Evolutionary conservation across 2,113 vertebrate species (phyloP).

Genomic region (Canis aureus): DNA sequence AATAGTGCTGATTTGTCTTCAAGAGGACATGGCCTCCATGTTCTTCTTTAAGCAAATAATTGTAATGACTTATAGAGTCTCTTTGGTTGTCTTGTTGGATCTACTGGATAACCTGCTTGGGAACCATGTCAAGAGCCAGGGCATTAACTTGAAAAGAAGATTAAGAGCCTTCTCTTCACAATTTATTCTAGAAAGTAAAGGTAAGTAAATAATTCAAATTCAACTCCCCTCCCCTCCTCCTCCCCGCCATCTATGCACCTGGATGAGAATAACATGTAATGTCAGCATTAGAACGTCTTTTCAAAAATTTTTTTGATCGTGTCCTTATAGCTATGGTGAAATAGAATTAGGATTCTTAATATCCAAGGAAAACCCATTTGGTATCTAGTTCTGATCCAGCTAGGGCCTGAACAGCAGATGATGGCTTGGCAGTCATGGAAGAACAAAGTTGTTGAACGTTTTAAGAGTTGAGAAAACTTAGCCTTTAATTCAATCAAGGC

Average conservation of each 20-base stretch:
- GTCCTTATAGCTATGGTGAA: not conserved
- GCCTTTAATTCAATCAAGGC: conserved; percentile 56
- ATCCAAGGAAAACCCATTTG: not conserved
- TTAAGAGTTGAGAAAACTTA: conserved; percentile 44
- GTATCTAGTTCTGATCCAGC: not conserved
- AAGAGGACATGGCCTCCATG: not conserved
- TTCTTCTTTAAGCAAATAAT: conserved; percentile 22
- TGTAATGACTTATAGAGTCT: not conserved
- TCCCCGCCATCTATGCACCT: not conserved
- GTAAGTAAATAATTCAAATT: not conserved
- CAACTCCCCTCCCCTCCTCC: not conserved
- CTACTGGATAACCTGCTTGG: not conserved
- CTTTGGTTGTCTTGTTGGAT: conserved; percentile 32
- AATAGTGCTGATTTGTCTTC: not conserved
- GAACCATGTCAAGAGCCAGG: not conserved
- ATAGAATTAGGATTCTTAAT: not conserved
- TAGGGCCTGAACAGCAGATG: not conserved
- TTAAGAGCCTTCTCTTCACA: not conserved
- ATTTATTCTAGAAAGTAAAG: not conserved
- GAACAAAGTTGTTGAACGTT: conserved; percentile 25
- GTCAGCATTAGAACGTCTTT: not conserved
- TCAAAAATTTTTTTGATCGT: not conserved
- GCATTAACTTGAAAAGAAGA: not conserved
- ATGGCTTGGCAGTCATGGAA: not conserved
- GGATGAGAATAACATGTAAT: not conserved